Evolutionary conservation across 2,888 invertebrate genomes (phyloP).

Genomic region (Acleris holmiana): DNA sequence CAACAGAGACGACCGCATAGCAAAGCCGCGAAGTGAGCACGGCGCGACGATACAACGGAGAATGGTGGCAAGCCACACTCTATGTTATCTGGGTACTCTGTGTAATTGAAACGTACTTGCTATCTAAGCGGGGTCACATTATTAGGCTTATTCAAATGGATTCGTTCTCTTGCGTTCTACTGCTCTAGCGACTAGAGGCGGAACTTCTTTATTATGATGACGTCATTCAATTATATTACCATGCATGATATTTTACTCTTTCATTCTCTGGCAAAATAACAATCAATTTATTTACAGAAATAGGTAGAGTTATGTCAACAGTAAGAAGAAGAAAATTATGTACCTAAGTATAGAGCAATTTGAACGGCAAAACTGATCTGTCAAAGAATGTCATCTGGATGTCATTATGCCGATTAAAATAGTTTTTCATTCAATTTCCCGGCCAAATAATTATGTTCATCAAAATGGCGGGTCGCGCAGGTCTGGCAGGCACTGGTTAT

Average conservation of each 20-base stretch:
- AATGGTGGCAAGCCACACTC: conserved; percentile 43
- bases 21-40: conserved; percentile 25
- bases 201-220: conserved; percentile 28
- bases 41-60: conserved; percentile 42
- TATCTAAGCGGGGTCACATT: conserved; percentile 57
- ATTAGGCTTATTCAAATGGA: conserved; percentile 52
- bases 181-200: conserved; percentile 47
- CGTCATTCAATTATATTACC: conserved; percentile 10
- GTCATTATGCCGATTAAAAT: conserved; percentile 2
- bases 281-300: conserved; percentile 1
- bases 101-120: conserved; percentile 44
- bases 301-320: no score
- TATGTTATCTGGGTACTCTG: conserved; percentile 58
- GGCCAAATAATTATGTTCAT: conserved; percentile 16
- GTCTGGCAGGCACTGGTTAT: conserved; percentile 37
- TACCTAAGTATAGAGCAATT: no score
- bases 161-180: conserved; percentile 77
- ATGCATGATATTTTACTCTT: background rate
- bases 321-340: background rate
- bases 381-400: background rate
- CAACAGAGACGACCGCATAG: conserved; percentile 33
- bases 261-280: background rate
- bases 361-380: no score
- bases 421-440: conserved; percentile 11
- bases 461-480: conserved; percentile 34